Conservation (phyloP, 2,888 invertebrate genomes). For the Elysia crispata region DNA sequence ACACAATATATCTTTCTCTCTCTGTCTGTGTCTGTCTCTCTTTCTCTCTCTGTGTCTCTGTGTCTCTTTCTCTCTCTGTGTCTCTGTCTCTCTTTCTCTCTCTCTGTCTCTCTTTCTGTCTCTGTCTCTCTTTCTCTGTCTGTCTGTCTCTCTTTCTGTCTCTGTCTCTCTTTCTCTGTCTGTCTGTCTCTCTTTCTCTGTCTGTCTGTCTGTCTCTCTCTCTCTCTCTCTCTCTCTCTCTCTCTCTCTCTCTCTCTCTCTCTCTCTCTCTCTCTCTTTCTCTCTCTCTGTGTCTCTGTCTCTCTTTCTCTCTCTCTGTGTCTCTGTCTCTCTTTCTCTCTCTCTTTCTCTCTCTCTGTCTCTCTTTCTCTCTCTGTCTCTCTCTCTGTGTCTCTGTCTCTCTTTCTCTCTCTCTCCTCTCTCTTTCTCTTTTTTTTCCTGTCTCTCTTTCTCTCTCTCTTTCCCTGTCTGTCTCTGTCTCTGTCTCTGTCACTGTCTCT, state of each 20-base stretch:
- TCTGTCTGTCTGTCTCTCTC: too few relatives aligned
- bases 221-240: too few relatives aligned
- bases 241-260: neutral
- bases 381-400: neutral
- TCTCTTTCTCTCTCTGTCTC: neutral
- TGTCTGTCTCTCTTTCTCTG: too few relatives aligned
- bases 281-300: slow-evolving; percentile 7
- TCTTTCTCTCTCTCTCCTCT: neutral
- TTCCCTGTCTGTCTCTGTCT: neutral
- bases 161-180: too few relatives aligned
- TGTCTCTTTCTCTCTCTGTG: too few relatives aligned
- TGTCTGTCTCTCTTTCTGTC: too few relatives aligned
- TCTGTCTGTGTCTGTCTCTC: too few relatives aligned
- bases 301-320: slow-evolving; percentile 5
- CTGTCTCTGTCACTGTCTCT: neutral
- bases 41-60: too few relatives aligned
- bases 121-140: too few relatives aligned
- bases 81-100: too few relatives aligned
- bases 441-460: neutral
- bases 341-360: neutral
- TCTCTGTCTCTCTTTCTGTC: too few relatives aligned
- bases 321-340: slow-evolving; percentile 1
- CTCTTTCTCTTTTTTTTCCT: neutral
- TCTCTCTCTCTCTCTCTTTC: neutral
- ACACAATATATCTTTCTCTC: too few relatives aligned